These are phyloP conservation scores for Melanogrammus aeglefinus DNA, from an alignment of 2,797 vertebrate genomes.

Conservation along the genomic window DNA sequence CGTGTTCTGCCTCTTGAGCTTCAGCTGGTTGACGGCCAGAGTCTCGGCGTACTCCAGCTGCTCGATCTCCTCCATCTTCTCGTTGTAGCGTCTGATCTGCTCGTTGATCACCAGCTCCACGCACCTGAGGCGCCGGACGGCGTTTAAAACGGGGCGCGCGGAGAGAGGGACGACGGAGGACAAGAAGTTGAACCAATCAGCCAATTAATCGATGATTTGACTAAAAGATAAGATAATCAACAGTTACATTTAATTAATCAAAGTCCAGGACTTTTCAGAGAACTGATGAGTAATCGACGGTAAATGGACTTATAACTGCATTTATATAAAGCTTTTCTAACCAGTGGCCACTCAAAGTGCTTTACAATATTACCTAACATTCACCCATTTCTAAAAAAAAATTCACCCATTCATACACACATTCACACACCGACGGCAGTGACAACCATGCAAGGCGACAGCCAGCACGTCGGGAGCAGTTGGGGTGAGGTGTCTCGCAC, in stretches of 20 bases:
- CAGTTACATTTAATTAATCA: background rate
- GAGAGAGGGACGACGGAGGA: background rate
- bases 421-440: no score
- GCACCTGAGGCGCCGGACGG: slow-evolving; percentile 71
- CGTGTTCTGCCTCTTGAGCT: slow-evolving; percentile 84
- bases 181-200: no score
- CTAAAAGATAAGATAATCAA: background rate
- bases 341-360: no score
- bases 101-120: slow-evolving; percentile 95
- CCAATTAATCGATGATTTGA: background rate
- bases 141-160: background rate
- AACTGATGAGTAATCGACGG: background rate
- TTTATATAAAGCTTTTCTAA: no score
- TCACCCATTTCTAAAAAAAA: no score
- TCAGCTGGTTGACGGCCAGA: slow-evolving; percentile 87
- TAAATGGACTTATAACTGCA: background rate
- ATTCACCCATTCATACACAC: no score
- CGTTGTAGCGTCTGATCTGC: slow-evolving; percentile 90
- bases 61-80: slow-evolving; percentile 94
- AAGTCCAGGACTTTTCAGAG: background rate
- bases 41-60: slow-evolving; percentile 91
- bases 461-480: no score
- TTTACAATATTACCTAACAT: no score
- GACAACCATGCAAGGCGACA: no score
- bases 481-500: no score